Base-by-base conservation (phyloP, 2,113 vertebrate genomes). In the Hydrochoerus hydrochaeris region DNA sequence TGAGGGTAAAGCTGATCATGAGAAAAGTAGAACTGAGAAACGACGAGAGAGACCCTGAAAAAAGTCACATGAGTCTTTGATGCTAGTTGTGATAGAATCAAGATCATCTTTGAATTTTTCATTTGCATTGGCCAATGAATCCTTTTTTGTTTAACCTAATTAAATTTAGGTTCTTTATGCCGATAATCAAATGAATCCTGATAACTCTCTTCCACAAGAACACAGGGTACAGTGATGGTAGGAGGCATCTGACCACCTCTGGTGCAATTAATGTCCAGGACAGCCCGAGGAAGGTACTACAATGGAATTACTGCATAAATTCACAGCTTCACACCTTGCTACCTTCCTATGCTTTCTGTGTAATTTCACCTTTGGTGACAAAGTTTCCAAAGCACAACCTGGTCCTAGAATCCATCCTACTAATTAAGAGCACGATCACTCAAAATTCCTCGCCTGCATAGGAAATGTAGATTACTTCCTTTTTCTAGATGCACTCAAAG, bases 321-420 rank as follows among this genome's bases (percentile, higher is more conserved):
- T 8, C 58, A 57, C 20, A 60, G 69, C 77, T 65, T 85, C 17
- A 30, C n/a, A 87, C 13, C 30, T 52, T 35, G 35, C 49, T 80
- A 85, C 30, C 62, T 41, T 77, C 46, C 26, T 63, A 5, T 1
- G 3, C n/a, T 65, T 91, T 54, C 44, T 91, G 20, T 38, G 26
- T 84, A 52, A 69, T 91, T 69, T 93, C 28, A 67, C 7, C 8
- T 86, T 22, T 38, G 19, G 24, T 52, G 35, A 90, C 63, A 87
- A 93, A 65, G 41, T 94, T 86, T 95, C 73, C 49, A 77, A 88
- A 93, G 63, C 28, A 82, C 41, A 90, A 35, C 49, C 81, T 60
- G 26, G 65, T 89, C 17, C 16, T 82, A 60, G 26, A 73, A 94
- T 24, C 32, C 30, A 54, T 62, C 28, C 26, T 16, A 32, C 75